phyloP scores from a whole-genome alignment of 2,888 invertebrate genomes.

The Pyrocoelia pectoralis region DNA sequence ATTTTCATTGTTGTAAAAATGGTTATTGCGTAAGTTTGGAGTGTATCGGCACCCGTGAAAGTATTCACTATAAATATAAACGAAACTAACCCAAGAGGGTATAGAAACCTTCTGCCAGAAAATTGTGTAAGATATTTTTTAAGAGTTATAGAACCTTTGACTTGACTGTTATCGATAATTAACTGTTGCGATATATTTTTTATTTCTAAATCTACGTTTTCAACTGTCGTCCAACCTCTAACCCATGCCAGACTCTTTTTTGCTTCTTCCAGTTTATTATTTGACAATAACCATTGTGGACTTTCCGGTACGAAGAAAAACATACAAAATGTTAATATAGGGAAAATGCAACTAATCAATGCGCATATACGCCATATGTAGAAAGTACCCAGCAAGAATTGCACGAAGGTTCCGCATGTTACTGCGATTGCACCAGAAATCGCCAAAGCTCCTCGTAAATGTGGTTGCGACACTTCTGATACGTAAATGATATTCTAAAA shows the following conservation, averaged over 20 bases:
- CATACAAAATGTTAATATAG: slow-evolving; percentile 70
- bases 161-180: background rate
- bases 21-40: slow-evolving; percentile 77
- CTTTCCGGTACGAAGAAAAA: slow-evolving; percentile 81
- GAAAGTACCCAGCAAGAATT: slow-evolving; percentile 76
- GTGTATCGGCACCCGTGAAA: slow-evolving; percentile 77
- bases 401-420: slow-evolving; percentile 77
- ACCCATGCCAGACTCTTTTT: slow-evolving; percentile 77
- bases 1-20: slow-evolving; percentile 76
- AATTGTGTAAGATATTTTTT: slow-evolving; percentile 52
- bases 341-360: slow-evolving; percentile 70
- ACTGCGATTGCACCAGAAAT: slow-evolving; percentile 80
- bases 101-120: slow-evolving; percentile 66
- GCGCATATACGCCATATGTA: slow-evolving; percentile 77
- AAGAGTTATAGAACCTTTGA: slow-evolving; percentile 39
- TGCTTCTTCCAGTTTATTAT: slow-evolving; percentile 71
- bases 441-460: slow-evolving; percentile 75
- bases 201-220: background rate
- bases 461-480: slow-evolving; percentile 83
- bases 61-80: slow-evolving; percentile 77
- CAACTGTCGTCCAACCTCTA: slow-evolving; percentile 73
- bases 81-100: slow-evolving; percentile 72
- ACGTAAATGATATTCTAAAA: slow-evolving; percentile 79
- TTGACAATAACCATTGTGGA: slow-evolving; percentile 80
- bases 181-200: background rate